Conservation (phyloP, 2,888 invertebrate species). For the Hesperia comma region DNA sequence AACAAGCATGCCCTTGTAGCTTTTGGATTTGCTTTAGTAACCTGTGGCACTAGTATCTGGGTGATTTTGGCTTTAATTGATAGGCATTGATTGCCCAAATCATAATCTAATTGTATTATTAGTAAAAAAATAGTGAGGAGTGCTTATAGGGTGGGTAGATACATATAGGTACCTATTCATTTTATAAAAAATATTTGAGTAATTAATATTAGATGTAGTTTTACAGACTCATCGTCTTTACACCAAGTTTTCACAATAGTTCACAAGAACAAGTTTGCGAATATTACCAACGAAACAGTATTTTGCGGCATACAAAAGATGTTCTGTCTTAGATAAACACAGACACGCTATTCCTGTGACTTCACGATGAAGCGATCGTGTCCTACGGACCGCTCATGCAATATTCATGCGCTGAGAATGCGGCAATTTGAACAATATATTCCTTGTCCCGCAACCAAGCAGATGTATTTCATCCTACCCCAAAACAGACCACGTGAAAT, state of each 20-base stretch:
- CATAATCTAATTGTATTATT: too few species aligned
- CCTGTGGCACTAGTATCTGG: too few species aligned
- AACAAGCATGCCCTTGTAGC: too few species aligned
- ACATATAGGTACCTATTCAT: too few species aligned
- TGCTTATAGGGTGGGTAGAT: too few species aligned
- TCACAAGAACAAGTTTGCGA: neutral
- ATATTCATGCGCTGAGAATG: slow-evolving; percentile 72
- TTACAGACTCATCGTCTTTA: too few species aligned
- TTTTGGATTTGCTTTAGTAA: too few species aligned
- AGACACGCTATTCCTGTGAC: slow-evolving; percentile 53
- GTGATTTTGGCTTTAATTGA: too few species aligned
- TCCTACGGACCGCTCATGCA: slow-evolving; percentile 64
- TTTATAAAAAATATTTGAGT: too few species aligned
- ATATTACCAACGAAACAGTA: slow-evolving; percentile 11
- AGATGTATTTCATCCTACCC: slow-evolving; percentile 45
- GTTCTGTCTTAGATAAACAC: slow-evolving; percentile 62
- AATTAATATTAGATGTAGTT: too few species aligned
- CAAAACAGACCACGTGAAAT: slow-evolving; percentile 46
- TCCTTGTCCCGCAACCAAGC: slow-evolving; percentile 47
- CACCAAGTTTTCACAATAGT: neutral
- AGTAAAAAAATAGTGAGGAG: too few species aligned
- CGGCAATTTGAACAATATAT: slow-evolving; percentile 72
- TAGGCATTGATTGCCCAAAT: too few species aligned
- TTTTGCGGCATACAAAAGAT: slow-evolving; percentile 43
- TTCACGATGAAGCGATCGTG: slow-evolving; percentile 71